Evolutionary conservation across 1,140 invertebrate genomes (phyloP).

Genomic region (Gerris buenoi): DNA sequence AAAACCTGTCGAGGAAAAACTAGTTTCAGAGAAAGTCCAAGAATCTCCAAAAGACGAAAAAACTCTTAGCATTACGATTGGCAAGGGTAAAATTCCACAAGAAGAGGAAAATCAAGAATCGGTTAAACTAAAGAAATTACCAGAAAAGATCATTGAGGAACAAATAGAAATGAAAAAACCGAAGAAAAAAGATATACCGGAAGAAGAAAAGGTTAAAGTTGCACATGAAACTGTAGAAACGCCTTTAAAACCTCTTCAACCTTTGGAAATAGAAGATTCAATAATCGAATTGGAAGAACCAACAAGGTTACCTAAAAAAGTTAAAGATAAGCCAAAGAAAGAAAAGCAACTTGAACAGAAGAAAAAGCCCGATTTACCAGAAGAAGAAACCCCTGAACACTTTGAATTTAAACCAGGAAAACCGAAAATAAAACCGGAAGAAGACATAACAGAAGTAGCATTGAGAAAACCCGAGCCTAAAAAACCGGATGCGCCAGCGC

Average conservation of each 20-base stretch:
- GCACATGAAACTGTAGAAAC: constrained; percentile 19
- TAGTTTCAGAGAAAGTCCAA: constrained; percentile 28
- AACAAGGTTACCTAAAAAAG: constrained; percentile 13
- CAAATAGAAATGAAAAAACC: constrained; percentile 20
- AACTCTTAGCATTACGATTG: constrained; percentile 27
- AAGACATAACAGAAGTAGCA: constrained; percentile 17
- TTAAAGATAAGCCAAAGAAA: constrained; percentile 14
- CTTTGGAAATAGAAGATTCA: constrained; percentile 13
- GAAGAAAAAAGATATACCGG: constrained; percentile 25
- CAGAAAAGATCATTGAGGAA: constrained; percentile 20
- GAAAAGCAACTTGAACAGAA: constrained; percentile 5
- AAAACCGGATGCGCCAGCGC: constrained; percentile 6
- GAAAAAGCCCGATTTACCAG: constrained; percentile 1
- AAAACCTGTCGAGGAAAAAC: constrained; percentile 25
- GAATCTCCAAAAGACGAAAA: constrained; percentile 28
- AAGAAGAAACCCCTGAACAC: constrained; percentile 14
- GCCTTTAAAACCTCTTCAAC: constrained; percentile 4
- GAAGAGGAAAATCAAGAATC: constrained; percentile 15
- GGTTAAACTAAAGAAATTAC: constrained; percentile 19
- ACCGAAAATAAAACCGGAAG: constrained; percentile 12
- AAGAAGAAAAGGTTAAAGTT: constrained; percentile 22
- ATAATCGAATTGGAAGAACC: constrained; percentile 9
- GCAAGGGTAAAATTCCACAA: constrained; percentile 20
- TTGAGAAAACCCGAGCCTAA: constrained; percentile 12
- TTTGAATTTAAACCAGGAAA: constrained; percentile 13